Conservation (phyloP, 2,888 invertebrate genomes). For the Stenotaenia linearis region DNA sequence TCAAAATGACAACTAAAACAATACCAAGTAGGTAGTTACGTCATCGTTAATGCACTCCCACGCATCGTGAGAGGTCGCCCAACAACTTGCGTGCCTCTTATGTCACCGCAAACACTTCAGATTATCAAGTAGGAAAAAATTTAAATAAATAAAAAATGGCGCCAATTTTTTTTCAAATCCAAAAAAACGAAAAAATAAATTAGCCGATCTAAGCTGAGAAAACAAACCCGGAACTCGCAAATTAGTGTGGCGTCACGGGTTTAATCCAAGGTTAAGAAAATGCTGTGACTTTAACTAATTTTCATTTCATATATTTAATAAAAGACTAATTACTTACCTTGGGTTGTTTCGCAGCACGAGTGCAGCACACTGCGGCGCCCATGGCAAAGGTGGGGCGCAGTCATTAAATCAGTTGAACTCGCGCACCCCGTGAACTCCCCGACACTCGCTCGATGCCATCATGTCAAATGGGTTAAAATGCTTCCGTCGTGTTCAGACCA, state of each 20-base stretch:
- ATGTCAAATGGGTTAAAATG: not conserved
- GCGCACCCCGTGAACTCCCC: not conserved
- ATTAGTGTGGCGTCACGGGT: not conserved
- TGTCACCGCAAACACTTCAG: not conserved
- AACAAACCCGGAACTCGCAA: not conserved
- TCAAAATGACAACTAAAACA: conserved; percentile 1
- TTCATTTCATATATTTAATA: too few relatives aligned
- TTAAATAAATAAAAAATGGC: not conserved
- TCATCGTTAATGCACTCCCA: not conserved
- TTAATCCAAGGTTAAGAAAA: not conserved
- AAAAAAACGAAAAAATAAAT: not conserved
- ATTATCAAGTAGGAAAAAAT: not conserved
- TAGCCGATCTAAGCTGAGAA: too few relatives aligned
- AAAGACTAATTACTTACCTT: not conserved
- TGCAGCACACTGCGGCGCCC: not conserved
- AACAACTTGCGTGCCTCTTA: not conserved
- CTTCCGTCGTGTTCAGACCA: not conserved
- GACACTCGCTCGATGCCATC: not conserved
- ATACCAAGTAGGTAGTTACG: not conserved
- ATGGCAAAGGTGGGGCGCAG: not conserved
- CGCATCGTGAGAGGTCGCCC: not conserved
- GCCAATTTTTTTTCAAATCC: not conserved
- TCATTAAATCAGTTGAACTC: not conserved
- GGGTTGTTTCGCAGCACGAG: not conserved
- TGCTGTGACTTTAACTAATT: too few relatives aligned